These are phyloP conservation scores for Trachelus troglodyta DNA, from an alignment of 2,888 invertebrate genomes.

Conservation along the genomic window DNA sequence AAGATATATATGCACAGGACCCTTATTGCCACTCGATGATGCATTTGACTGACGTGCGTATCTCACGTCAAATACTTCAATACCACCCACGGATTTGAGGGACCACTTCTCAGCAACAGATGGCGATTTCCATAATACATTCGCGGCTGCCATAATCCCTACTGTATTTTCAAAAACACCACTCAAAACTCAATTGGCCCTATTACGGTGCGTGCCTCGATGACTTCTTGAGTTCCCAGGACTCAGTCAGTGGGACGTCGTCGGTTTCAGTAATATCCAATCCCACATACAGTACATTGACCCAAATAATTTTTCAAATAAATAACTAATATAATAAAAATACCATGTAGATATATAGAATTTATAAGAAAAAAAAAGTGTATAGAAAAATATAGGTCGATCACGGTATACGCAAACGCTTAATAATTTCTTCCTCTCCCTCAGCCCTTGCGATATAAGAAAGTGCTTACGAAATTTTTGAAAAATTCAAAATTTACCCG, in stretches of 20 bases:
- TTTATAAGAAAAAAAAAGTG: not conserved
- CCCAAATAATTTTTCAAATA: not conserved
- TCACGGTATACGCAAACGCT: not conserved
- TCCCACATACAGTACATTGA: not conserved
- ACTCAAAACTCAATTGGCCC: not conserved
- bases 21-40: conserved; percentile 24
- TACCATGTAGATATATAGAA: not conserved
- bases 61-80: conserved; percentile 23
- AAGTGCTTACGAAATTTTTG: not conserved
- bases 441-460: not conserved
- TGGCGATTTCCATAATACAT: conserved; percentile 16
- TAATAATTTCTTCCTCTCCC: not conserved
- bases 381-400: not conserved
- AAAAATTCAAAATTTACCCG: not conserved
- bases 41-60: conserved; percentile 23
- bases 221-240: not conserved
- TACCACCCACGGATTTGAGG: conserved; percentile 17
- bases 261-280: not conserved
- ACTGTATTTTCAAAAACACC: not conserved
- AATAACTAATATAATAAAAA: not conserved
- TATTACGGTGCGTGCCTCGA: not conserved
- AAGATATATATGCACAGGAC: conserved; percentile 16
- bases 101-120: conserved; percentile 20
- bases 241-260: not conserved
- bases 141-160: not conserved